These are phyloP conservation scores for Diloba caeruleocephala DNA, from an alignment of 2,888 invertebrate species.

Conservation along the genomic window DNA sequence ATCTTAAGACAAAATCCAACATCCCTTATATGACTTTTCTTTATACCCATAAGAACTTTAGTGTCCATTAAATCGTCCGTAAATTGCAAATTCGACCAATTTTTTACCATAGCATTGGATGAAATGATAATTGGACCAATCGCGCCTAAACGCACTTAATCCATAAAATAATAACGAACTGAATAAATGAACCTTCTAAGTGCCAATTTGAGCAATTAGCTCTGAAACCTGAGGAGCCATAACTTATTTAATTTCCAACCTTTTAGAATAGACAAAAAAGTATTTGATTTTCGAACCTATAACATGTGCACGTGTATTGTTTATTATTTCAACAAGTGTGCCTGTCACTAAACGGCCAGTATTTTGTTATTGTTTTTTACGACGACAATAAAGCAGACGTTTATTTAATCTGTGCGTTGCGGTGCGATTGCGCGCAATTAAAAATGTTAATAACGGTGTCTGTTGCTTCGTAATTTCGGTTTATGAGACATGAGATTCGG, in stretches of 20 bases:
- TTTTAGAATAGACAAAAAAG: slow-evolving; percentile 20
- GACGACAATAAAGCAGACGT: slow-evolving; percentile 68
- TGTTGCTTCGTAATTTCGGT: slow-evolving; percentile 49
- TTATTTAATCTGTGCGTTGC: slow-evolving; percentile 60
- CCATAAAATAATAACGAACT: no score
- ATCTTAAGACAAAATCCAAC: no score
- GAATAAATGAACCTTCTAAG: no score
- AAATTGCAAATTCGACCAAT: no score
- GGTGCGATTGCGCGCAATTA: slow-evolving; percentile 59
- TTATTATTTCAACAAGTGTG: slow-evolving; percentile 80
- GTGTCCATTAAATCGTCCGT: no score
- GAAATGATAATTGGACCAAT: no score
- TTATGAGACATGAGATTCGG: slow-evolving; percentile 45
- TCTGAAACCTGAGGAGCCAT: slow-evolving; percentile 17
- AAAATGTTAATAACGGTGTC: slow-evolving; percentile 56
- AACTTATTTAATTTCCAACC: slow-evolving; percentile 33
- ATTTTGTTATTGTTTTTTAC: slow-evolving; percentile 80
- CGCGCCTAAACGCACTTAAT: no score
- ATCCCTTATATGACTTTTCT: no score
- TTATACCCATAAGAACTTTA: no score
- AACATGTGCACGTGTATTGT: slow-evolving; percentile 73
- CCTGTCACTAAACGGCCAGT: slow-evolving; percentile 75
- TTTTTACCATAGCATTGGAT: no score
- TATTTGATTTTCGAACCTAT: slow-evolving; percentile 36
- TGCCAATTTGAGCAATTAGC: no score